These are phyloP conservation scores for Sminthurinus aureus DNA, from an alignment of 2,888 invertebrate genomes.

Conservation along the genomic window DNA sequence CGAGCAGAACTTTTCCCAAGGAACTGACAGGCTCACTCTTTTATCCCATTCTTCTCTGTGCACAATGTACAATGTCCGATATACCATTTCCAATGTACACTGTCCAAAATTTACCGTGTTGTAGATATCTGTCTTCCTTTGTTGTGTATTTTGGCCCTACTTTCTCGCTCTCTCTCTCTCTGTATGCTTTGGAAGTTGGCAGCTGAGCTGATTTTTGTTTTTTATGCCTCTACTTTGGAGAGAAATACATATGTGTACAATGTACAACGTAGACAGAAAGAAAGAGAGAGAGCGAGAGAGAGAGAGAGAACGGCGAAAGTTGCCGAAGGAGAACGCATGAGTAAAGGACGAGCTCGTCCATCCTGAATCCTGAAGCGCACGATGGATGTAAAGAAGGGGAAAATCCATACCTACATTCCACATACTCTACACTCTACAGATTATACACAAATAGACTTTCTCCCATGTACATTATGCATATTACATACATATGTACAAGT, in stretches of 20 bases:
- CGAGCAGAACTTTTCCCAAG: not conserved
- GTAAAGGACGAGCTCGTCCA: conserved; percentile 23
- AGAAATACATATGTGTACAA: too few relatives aligned
- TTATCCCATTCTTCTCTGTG: not conserved
- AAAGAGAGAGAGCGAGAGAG: not conserved
- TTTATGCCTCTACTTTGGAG: not conserved
- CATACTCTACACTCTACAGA: not conserved
- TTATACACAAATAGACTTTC: too few relatives aligned
- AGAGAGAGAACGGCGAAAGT: conserved; percentile 23
- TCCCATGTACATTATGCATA: too few relatives aligned
- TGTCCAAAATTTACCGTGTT: not conserved
- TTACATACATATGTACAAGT: too few relatives aligned
- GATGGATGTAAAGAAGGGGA: conserved; percentile 4
- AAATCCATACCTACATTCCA: not conserved
- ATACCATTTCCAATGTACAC: not conserved
- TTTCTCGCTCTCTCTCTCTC: not conserved
- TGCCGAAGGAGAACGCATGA: conserved; percentile 37
- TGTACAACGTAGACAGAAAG: conserved; percentile 12
- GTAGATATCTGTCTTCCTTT: not conserved
- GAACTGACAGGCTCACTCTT: not conserved
- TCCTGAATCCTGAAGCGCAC: conserved; percentile 5
- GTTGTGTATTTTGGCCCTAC: not conserved
- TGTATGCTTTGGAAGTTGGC: not conserved
- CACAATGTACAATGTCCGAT: not conserved
- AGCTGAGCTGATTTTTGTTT: too few relatives aligned